Evolutionary conservation across 64 coral and sea anemone genomes (phyloP).

Genomic region (Dendrophyllia cribrosa): DNA sequence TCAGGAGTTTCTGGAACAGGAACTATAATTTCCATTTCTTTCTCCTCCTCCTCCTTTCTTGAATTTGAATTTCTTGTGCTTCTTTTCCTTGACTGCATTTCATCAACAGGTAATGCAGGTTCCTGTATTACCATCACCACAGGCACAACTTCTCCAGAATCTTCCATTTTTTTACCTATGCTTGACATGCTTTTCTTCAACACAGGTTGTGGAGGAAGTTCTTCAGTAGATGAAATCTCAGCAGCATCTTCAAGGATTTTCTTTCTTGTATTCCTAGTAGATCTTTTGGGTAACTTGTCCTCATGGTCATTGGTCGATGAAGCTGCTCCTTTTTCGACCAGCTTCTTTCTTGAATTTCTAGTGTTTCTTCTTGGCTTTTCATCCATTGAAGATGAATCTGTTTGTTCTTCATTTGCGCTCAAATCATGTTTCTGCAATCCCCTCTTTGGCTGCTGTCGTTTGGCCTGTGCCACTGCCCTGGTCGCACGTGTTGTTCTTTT

Average conservation of each 20-base stretch:
- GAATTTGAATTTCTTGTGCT: conserved; percentile 45
- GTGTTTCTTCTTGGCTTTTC: conserved; percentile 35
- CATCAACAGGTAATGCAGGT: not conserved
- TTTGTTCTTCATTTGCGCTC: not conserved
- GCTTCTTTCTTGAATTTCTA: conserved; percentile 63
- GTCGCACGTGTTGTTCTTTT: conserved; percentile 20
- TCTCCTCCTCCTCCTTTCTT: conserved; percentile 13
- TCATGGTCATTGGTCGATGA: conserved; percentile 5
- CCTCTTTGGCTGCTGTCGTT: conserved; percentile 21
- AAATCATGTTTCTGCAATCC: not conserved
- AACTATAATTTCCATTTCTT: conserved; percentile 2
- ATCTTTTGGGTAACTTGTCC: not conserved
- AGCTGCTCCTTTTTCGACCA: not conserved
- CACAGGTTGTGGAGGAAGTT: not conserved
- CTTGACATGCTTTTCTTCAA: not conserved
- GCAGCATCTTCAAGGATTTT: not conserved
- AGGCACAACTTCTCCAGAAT: not conserved
- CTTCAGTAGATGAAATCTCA: not conserved
- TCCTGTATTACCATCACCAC: conserved; percentile 22
- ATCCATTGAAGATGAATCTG: conserved; percentile 3
- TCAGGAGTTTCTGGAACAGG: conserved; percentile 72
- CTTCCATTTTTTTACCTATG: not conserved
- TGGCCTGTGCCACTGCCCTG: not conserved
- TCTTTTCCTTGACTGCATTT: not conserved
- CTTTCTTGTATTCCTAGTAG: conserved; percentile 45